Base-by-base conservation (phyloP, 1,140 invertebrate species). In the Platorchestia sp. region DNA sequence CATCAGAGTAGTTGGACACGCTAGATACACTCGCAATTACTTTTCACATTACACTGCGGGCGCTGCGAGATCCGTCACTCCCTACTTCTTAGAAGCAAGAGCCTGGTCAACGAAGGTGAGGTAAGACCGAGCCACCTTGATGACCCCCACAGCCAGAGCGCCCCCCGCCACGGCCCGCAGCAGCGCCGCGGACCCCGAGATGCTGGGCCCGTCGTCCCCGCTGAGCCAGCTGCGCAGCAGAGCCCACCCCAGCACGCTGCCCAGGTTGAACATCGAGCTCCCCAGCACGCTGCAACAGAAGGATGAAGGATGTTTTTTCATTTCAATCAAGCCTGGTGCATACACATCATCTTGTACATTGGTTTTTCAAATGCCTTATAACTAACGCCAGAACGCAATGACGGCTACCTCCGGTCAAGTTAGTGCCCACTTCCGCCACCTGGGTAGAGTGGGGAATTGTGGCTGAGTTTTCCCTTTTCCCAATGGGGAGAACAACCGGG, bases 171-270 rank as follows among this genome's bases (percentile, higher is more conserved):
- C 45, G 19, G 91, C 91, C 91, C 91, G 7, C 43, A 93, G 22
- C 44, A 93, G 91, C 45, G 47, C 91, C 19, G 87, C 44, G 19
- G 27, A 14, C 43, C 91, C 91, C 0, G 91, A 45, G 45, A 40
- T 44, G 43, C 91, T 45, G 43, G 43, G 41, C 36, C 91, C 44
- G 43, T 93, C 91, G 44, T 93, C 91, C 5, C 91, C 91, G 40
- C 7, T 45, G 45, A 93, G 1, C 91, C 91, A 93, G 91, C 91
- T 93, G 91, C 91, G 91, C 41, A 44, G 36, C 45, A 93, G 91
- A 14, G 91, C 91, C 91, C 91, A 93, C 44, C 91, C 91, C 10
- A 93, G 91, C 43, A 93, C 91, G 45, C 91, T 93, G 45, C 91
- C 91, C 1, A 93, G 91, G 91, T 93, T 93, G 43, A 93, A 45